These are phyloP conservation scores for Chironomus tepperi DNA, from an alignment of 1,140 invertebrate genomes.

Conservation along the genomic window DNA sequence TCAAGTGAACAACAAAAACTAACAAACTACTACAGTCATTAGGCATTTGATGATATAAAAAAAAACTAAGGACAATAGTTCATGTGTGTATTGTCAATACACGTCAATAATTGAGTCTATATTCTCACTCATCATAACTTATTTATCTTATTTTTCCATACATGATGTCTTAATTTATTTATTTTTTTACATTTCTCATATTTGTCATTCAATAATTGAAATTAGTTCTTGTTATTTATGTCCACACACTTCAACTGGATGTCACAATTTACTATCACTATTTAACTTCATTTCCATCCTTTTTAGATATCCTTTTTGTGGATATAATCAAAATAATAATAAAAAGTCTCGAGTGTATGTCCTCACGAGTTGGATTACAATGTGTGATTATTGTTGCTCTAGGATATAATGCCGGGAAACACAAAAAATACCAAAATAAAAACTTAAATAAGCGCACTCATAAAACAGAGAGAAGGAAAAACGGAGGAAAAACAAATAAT, in stretches of 20 bases:
- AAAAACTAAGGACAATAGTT: background rate
- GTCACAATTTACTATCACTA: background rate
- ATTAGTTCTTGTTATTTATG: background rate
- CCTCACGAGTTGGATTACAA: background rate
- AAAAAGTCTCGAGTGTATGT: too few relatives aligned
- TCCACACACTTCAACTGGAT: background rate
- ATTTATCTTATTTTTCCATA: background rate
- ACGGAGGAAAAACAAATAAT: conserved; percentile 7
- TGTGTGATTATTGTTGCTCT: background rate
- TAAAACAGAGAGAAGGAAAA: background rate
- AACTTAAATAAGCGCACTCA: conserved; percentile 12
- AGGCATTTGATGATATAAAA: conserved; percentile 18
- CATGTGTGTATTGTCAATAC: background rate
- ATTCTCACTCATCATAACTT: background rate
- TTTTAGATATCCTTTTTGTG: too few relatives aligned
- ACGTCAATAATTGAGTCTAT: background rate
- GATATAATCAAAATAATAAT: too few relatives aligned
- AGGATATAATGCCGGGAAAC: background rate
- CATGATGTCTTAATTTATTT: background rate
- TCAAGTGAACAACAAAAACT: conserved; percentile 10
- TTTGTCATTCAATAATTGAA: background rate
- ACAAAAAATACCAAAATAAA: too few relatives aligned
- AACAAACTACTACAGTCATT: background rate
- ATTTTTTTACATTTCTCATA: background rate
- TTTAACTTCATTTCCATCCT: background rate